phyloP scores from a whole-genome alignment of 1,140 invertebrate species.

The Panagrolaimus sp. region DNA sequence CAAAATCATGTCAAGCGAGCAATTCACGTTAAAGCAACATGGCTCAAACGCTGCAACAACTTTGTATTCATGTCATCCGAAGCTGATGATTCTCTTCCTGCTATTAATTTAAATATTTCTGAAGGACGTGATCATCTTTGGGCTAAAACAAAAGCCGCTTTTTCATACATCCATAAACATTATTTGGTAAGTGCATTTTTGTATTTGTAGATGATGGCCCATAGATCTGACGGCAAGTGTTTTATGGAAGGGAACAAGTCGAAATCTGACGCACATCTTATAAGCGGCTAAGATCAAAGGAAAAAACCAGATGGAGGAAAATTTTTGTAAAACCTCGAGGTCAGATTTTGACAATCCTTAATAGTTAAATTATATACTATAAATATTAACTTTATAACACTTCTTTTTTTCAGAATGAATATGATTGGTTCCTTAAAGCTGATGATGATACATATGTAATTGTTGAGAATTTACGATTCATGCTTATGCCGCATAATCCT shows the following conservation, averaged over 20 bases:
- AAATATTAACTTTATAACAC: no score
- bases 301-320: no score
- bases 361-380: no score
- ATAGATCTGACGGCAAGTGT: no score
- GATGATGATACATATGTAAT: slow-evolving; percentile 61
- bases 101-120: slow-evolving; percentile 65
- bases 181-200: slow-evolving; percentile 58
- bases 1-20: slow-evolving; percentile 82
- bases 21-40: slow-evolving; percentile 83
- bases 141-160: slow-evolving; percentile 91
- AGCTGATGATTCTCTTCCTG: slow-evolving; percentile 59
- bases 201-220: no score
- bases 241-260: no score
- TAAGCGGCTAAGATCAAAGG: no score
- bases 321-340: no score
- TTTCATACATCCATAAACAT: slow-evolving; percentile 65
- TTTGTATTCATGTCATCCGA: slow-evolving; percentile 58
- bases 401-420: slow-evolving; percentile 53
- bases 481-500: slow-evolving; percentile 53
- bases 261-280: no score
- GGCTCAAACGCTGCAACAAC: slow-evolving; percentile 83
- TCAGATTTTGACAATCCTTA: no score
- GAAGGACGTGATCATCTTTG: slow-evolving; percentile 85
- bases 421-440: slow-evolving; percentile 61
- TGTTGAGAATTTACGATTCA: slow-evolving; percentile 59